Percentiles rank a stretch among this genome's conserved stretches.
Conservation (phyloP, 1,140 invertebrate species). For the Drosophila bipectinata region DNA sequence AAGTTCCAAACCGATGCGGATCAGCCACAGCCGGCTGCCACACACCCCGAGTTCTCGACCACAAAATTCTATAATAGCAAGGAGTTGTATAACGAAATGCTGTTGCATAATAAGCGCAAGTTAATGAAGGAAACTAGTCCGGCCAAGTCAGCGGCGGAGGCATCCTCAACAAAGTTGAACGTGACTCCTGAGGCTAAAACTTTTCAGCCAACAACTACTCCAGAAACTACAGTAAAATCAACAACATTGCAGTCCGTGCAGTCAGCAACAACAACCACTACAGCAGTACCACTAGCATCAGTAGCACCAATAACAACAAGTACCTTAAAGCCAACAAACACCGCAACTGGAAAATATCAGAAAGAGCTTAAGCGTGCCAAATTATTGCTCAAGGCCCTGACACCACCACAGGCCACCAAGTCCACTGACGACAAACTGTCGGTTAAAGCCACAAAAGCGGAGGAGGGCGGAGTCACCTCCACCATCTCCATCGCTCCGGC, state of each 20-base stretch:
- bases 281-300: not conserved
- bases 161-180: conserved; percentile 33
- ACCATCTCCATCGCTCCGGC: conserved; percentile 12
- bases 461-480: not conserved
- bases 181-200: conserved; percentile 54
- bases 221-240: conserved; percentile 14
- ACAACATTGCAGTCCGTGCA: not conserved
- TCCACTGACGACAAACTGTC: conserved; percentile 41
- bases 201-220: conserved; percentile 45
- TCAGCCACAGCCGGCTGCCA: conserved; percentile 18
- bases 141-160: conserved; percentile 65
- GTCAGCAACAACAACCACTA: conserved; percentile 21
- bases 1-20: conserved; percentile 74
- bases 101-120: conserved; percentile 75
- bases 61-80: conserved; percentile 84
- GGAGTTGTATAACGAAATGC: conserved; percentile 83
- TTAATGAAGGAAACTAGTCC: conserved; percentile 71
- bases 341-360: conserved; percentile 65
- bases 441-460: conserved; percentile 45
- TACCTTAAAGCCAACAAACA: not conserved
- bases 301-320: conserved; percentile 17
- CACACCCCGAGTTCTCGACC: conserved; percentile 81
- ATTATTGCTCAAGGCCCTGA: conserved; percentile 75
- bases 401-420: conserved; percentile 38
- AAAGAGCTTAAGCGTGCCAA: conserved; percentile 79